phyloP scores from a whole-genome alignment of 2,797 vertebrate genomes.

The Tadarida brasiliensis region DNA sequence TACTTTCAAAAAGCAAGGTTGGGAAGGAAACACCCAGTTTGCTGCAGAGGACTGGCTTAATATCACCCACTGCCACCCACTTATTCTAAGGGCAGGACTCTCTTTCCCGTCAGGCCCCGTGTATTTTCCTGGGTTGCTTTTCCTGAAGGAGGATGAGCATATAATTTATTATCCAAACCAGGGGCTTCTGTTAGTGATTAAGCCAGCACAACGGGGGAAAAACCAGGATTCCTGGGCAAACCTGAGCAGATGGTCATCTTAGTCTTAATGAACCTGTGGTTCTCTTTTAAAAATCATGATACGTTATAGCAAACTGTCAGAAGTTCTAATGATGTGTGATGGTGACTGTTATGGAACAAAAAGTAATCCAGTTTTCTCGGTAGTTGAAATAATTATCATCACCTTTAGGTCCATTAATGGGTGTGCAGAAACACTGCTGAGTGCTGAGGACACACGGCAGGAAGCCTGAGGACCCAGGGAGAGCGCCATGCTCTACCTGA shows the following conservation, averaged over 20 bases:
- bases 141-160: not conserved
- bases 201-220: not conserved
- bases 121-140: not conserved
- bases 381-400: not conserved
- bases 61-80: not conserved
- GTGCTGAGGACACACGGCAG: accelerated
- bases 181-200: not conserved
- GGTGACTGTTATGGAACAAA: not conserved
- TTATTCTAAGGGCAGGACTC: not conserved
- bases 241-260: not conserved
- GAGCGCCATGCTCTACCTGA: no score
- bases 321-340: not conserved
- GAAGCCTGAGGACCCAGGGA: not conserved
- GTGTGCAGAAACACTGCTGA: not conserved
- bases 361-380: not conserved
- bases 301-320: not conserved
- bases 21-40: not conserved
- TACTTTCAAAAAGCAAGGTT: not conserved
- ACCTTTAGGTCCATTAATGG: not conserved
- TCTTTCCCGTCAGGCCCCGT: not conserved
- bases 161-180: not conserved
- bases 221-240: not conserved
- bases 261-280: not conserved
- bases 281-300: not conserved
- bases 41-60: not conserved